phyloP scores from a whole-genome alignment of 2,113 vertebrate species.

The Agapornis roseicollis region DNA sequence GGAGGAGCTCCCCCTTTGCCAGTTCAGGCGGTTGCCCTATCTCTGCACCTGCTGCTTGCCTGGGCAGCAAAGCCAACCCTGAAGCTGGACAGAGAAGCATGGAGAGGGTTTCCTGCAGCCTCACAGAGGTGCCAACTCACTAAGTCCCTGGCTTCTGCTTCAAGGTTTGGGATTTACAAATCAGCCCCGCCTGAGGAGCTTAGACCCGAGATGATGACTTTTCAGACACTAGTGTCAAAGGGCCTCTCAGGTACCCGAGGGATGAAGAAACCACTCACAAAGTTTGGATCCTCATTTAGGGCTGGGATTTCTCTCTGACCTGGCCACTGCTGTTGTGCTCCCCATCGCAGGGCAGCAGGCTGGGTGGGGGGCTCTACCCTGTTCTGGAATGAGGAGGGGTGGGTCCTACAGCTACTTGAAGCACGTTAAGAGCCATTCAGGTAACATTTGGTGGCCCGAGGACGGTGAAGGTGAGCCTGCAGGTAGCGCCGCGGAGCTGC shows the following conservation, averaged over 20 bases:
- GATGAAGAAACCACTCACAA: not conserved
- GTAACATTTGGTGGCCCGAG: not conserved
- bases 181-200: not conserved
- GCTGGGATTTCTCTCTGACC: no score
- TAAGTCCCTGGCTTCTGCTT: fast-evolving
- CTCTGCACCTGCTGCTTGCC: fast-evolving
- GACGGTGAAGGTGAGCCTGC: not conserved
- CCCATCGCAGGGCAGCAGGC: fast-evolving
- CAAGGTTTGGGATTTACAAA: not conserved
- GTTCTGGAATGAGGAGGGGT: not conserved
- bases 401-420: fast-evolving
- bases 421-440: not conserved
- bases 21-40: fast-evolving
- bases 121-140: not conserved
- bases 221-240: not conserved
- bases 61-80: fast-evolving
- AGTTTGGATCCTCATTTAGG: not conserved
- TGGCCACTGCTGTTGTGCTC: fast-evolving
- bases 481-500: not conserved
- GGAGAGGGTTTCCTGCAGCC: not conserved
- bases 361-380: not conserved
- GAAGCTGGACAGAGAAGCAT: not conserved
- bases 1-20: not conserved
- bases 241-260: fast-evolving
- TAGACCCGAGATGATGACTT: not conserved